Conservation (phyloP, 2,113 vertebrate genomes). For the Agelaius tricolor region DNA sequence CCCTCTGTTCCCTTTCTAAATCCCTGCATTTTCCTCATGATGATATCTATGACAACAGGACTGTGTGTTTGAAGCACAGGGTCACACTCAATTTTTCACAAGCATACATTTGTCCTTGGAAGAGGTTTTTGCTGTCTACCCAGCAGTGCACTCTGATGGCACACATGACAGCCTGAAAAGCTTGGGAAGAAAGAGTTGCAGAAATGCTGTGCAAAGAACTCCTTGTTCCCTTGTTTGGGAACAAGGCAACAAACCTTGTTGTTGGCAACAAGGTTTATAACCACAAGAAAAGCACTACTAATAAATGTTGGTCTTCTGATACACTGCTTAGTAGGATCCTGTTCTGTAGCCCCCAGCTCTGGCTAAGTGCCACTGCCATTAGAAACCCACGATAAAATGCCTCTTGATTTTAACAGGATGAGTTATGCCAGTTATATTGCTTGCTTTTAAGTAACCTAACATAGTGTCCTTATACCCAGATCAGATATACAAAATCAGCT, state of each 20-base stretch:
- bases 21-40: neutral
- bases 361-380: neutral
- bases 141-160: neutral
- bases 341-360: neutral
- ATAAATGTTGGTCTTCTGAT: neutral
- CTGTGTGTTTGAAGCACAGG: neutral
- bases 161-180: neutral
- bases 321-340: neutral
- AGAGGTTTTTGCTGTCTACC: neutral
- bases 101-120: neutral
- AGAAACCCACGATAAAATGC: neutral
- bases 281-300: neutral
- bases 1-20: constrained; percentile 17
- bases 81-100: neutral
- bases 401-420: neutral
- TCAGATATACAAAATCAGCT: neutral
- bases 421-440: neutral
- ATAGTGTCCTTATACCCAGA: neutral
- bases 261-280: neutral
- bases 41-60: neutral
- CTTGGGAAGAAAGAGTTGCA: neutral
- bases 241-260: neutral
- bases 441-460: neutral
- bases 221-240: neutral
- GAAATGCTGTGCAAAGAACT: neutral